These are phyloP conservation scores for Caenorhabditis zanzibari DNA, from an alignment of 2,888 invertebrate species.

Conservation along the genomic window DNA sequence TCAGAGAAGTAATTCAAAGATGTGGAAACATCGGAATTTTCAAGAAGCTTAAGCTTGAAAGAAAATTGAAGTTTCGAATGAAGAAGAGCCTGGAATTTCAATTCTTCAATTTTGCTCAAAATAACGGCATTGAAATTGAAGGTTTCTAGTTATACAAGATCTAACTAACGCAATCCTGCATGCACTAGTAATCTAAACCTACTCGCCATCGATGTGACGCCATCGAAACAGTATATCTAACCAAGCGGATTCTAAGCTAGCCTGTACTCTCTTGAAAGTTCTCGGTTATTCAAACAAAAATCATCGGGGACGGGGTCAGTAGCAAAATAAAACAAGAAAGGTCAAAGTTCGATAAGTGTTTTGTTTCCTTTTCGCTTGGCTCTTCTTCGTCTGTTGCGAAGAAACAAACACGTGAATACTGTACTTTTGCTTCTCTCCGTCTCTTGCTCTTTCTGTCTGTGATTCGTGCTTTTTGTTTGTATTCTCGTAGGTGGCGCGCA, in stretches of 20 bases:
- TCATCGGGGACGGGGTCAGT: neutral
- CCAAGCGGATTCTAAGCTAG: slow-evolving; percentile 11
- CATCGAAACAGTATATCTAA: too few relatives aligned
- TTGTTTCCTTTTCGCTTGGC: slow-evolving; percentile 24
- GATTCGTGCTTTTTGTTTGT: slow-evolving; percentile 36
- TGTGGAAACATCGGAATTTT: too few relatives aligned
- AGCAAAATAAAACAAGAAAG: slow-evolving; percentile 25
- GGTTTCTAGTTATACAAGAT: too few relatives aligned
- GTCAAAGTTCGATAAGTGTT: slow-evolving; percentile 49
- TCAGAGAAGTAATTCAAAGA: too few relatives aligned
- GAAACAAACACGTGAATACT: slow-evolving; percentile 36
- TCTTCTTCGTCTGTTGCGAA: slow-evolving; percentile 22
- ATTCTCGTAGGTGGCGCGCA: slow-evolving; percentile 56
- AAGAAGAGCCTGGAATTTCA: too few relatives aligned
- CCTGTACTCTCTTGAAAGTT: slow-evolving; percentile 23
- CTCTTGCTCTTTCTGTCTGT: slow-evolving; percentile 1
- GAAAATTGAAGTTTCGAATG: too few relatives aligned
- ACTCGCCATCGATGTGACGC: neutral
- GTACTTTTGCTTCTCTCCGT: neutral
- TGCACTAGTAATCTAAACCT: too few relatives aligned
- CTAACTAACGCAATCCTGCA: too few relatives aligned
- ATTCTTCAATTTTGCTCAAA: too few relatives aligned
- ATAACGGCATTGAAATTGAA: too few relatives aligned
- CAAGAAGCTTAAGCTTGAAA: too few relatives aligned
- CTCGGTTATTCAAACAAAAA: slow-evolving; percentile 25